Percentiles rank a stretch among this genome's conserved stretches.
Evolutionary conservation across 1,140 invertebrate genomes (phyloP).

Genomic region (Colletes gigas): DNA sequence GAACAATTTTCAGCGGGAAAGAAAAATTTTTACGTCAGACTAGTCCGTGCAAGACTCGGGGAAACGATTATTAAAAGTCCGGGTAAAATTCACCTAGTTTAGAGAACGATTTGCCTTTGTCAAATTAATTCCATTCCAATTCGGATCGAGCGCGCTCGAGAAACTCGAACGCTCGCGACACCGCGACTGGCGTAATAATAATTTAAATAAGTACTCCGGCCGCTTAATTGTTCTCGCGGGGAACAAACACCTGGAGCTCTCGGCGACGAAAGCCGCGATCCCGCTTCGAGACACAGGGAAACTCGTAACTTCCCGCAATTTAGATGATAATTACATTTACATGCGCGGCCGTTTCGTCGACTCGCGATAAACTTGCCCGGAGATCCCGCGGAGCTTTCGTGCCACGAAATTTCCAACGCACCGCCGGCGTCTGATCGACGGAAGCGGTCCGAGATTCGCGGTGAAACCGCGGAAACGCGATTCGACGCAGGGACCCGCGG

Average conservation of each 20-base stretch:
- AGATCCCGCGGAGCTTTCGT: conserved; percentile 8
- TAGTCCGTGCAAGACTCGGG: too few relatives aligned
- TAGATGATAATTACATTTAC: conserved; percentile 25
- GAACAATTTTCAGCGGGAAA: background rate
- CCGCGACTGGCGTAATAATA: background rate
- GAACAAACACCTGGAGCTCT: conserved; percentile 1
- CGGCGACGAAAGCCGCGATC: background rate
- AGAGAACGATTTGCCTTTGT: too few relatives aligned
- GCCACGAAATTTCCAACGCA: background rate
- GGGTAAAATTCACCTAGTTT: too few relatives aligned
- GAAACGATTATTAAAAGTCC: too few relatives aligned
- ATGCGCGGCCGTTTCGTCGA: background rate
- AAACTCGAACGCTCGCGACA: background rate
- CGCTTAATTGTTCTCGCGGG: background rate
- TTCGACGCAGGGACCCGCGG: conserved; percentile 40
- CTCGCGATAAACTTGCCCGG: background rate
- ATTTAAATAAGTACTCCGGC: conserved; percentile 9
- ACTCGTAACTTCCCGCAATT: conserved; percentile 10
- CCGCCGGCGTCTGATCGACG: conserved; percentile 13
- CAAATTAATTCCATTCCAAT: too few relatives aligned
- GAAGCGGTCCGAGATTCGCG: conserved; percentile 43
- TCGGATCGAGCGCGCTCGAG: background rate
- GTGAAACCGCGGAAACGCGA: conserved; percentile 23
- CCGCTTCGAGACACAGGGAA: background rate
- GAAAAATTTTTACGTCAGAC: background rate